Percentiles rank a stretch among this genome's conserved stretches.
Evolutionary conservation across 2,113 vertebrate genomes (phyloP).

Genomic region (Lagopus leucura): DNA sequence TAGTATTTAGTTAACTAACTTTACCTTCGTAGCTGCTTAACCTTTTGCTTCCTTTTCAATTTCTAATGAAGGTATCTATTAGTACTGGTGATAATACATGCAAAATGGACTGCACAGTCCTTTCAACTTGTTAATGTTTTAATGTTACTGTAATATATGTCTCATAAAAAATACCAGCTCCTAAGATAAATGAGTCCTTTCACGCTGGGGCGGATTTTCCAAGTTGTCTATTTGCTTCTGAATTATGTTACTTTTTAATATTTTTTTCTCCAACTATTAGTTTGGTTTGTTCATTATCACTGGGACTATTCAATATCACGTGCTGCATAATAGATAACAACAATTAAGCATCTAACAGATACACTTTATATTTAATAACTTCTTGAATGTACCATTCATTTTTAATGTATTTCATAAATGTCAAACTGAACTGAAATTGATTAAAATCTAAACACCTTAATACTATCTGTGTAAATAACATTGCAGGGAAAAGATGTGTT

Average conservation of each 20-base stretch:
- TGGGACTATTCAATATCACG: constrained; percentile 39
- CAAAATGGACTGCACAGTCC: neutral
- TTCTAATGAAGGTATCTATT: constrained; percentile 63
- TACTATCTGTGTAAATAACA: neutral
- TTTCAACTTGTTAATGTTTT: neutral
- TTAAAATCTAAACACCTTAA: neutral
- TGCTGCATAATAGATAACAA: constrained; percentile 32
- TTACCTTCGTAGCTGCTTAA: constrained; percentile 78
- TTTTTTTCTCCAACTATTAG: neutral
- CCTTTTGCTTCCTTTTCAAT: constrained; percentile 61
- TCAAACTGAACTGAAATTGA: neutral
- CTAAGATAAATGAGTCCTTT: neutral
- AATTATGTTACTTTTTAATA: neutral
- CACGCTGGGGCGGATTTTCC: neutral
- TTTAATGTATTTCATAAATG: neutral
- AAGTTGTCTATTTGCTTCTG: neutral
- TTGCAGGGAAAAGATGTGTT: neutral
- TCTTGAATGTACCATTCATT: neutral
- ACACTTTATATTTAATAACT: constrained; percentile 6
- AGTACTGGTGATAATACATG: constrained; percentile 63
- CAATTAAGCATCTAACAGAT: constrained; percentile 25
- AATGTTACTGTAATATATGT: neutral
- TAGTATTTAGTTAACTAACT: constrained; percentile 86
- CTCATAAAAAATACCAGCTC: neutral
- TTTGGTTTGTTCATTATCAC: constrained; percentile 52